A percentile compares a stretch with the other conserved stretches of the same genome.
Evolutionary conservation across 1,140 invertebrate species (phyloP).

Genomic region (Brachionus manjavacas): DNA sequence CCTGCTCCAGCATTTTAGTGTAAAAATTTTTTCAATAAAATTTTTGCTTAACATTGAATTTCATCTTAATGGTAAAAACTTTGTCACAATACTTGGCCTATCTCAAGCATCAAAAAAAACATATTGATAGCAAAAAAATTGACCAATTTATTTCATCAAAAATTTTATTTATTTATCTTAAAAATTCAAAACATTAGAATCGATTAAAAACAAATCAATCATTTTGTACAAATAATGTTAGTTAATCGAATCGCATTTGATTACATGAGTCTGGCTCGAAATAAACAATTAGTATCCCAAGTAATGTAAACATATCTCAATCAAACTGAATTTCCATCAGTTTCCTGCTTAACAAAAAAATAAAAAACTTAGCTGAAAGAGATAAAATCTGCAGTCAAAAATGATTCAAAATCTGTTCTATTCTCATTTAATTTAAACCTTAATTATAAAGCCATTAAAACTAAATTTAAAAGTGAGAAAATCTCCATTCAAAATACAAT

Average conservation of each 20-base stretch:
- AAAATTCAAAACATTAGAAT: neutral
- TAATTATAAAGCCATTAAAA: slow-evolving; percentile 31
- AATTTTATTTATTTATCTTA: neutral
- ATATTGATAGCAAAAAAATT: neutral
- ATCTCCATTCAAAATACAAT: neutral
- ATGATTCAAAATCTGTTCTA: neutral
- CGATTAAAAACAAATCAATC: slow-evolving; percentile 39
- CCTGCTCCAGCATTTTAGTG: no score
- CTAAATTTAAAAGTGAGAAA: slow-evolving; percentile 15
- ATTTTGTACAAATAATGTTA: slow-evolving; percentile 10
- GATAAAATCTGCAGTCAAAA: neutral
- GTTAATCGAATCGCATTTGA: neutral
- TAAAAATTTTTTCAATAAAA: no score
- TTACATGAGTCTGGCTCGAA: neutral
- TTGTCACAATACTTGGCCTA: neutral
- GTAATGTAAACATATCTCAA: neutral
- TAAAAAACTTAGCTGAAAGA: neutral
- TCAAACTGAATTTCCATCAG: neutral
- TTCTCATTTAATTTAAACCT: neutral
- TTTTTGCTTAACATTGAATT: no score
- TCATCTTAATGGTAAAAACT: no score
- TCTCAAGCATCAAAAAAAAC: no score
- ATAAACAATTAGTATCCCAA: slow-evolving; percentile 20
- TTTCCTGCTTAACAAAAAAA: neutral
- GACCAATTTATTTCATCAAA: neutral